Conservation (phyloP, 1,140 invertebrate species). For the Zaprionus camerounensis region DNA sequence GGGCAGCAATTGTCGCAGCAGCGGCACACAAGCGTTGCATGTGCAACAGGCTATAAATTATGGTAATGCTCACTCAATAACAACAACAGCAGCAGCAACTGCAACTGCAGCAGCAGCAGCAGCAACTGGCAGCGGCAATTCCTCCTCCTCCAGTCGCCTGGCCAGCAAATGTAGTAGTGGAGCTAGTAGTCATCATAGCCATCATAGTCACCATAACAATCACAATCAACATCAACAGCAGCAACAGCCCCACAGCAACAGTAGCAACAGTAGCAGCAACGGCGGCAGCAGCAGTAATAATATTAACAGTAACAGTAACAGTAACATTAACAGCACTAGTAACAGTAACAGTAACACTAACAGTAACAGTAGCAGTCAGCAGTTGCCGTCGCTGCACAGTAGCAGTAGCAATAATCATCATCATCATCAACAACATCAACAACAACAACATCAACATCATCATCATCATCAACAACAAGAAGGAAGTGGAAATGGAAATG, state of each 20-base stretch:
- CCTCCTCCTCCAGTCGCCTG: conserved; percentile 65
- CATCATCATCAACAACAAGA: conserved; percentile 58
- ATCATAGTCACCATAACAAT: conserved; percentile 41
- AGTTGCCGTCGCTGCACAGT: conserved; percentile 45
- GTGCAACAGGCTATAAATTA: conserved; percentile 66
- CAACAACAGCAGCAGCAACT: conserved; percentile 43
- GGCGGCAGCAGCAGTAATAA: conserved; percentile 13
- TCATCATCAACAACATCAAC: conserved; percentile 33
- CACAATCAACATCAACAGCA: conserved; percentile 19
- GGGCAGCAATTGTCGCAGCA: conserved; percentile 57
- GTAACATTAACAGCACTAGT: conserved; percentile 48
- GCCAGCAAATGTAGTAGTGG: conserved; percentile 26
- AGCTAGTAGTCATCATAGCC: conserved; percentile 41
- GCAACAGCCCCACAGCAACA: conserved; percentile 30
- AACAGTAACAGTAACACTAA: conserved; percentile 52
- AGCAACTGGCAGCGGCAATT: conserved; percentile 40
- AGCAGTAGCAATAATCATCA: conserved; percentile 66
- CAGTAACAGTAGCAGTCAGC: conserved; percentile 33
- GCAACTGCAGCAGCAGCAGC: conserved; percentile 46
- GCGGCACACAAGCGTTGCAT: conserved; percentile 44
- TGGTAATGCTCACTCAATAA: conserved; percentile 68
- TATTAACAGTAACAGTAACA: conserved; percentile 55
- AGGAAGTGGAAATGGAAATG: conserved; percentile 81
- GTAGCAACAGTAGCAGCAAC: conserved; percentile 16
- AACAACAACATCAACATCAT: conserved; percentile 35